Evolutionary conservation across 2,888 invertebrate genomes (phyloP).

Genomic region (Loripinus fragilis): DNA sequence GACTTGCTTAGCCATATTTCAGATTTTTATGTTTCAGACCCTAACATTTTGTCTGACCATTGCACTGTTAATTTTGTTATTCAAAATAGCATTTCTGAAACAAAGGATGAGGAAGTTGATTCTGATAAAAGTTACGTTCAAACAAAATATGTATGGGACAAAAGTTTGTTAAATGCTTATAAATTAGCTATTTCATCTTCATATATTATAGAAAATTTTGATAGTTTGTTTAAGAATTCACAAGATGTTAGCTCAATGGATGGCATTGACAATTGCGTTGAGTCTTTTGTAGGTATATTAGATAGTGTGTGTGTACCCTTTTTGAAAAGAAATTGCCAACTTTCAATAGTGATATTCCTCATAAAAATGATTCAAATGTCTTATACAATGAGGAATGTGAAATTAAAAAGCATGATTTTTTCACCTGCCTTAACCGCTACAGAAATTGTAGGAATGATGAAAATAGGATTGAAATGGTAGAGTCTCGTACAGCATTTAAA

Average conservation of each 20-base stretch:
- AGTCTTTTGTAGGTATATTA: neutral
- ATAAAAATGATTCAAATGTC: neutral
- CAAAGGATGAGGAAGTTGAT: neutral
- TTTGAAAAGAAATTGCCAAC: conserved; percentile 7
- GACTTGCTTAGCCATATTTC: neutral
- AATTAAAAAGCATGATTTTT: conserved; percentile 1
- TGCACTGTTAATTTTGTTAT: neutral
- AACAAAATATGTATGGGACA: neutral
- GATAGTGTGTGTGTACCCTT: neutral
- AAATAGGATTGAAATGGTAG: neutral
- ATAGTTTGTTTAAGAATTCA: neutral
- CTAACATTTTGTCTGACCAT: conserved; percentile 1
- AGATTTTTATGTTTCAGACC: neutral
- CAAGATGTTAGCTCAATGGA: neutral
- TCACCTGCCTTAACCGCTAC: neutral
- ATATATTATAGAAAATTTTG: neutral
- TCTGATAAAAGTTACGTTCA: neutral
- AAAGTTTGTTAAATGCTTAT: neutral
- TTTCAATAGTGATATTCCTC: neutral
- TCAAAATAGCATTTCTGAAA: neutral
- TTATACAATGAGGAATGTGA: neutral
- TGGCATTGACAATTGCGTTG: neutral
- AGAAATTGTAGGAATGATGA: neutral
- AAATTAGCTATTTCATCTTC: neutral
- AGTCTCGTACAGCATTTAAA: neutral